These are phyloP conservation scores for Sinohyriopsis cumingii DNA, from an alignment of 2,888 invertebrate species.

Conservation along the genomic window DNA sequence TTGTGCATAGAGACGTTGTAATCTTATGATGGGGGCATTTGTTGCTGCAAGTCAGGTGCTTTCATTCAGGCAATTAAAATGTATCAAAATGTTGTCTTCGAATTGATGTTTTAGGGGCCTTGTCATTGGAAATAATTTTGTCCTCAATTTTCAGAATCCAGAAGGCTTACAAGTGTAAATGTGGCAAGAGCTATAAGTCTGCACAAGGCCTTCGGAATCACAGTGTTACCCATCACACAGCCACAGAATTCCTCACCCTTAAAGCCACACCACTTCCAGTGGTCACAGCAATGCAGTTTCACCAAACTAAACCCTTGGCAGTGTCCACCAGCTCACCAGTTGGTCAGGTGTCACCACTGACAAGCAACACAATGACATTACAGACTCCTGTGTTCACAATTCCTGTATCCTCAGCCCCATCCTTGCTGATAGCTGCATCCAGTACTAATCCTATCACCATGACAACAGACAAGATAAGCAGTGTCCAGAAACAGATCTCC, in stretches of 20 bases:
- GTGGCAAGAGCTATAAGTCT: constrained; percentile 90
- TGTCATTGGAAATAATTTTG: constrained; percentile 9
- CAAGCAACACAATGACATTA: not conserved
- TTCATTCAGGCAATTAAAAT: not conserved
- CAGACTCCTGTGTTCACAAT: constrained; percentile 20
- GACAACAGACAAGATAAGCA: constrained; percentile 17
- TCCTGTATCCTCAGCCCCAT: constrained; percentile 27
- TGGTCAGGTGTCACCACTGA: not conserved
- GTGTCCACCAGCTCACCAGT: constrained; percentile 1
- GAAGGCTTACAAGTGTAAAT: constrained; percentile 86
- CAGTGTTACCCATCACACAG: constrained; percentile 73
- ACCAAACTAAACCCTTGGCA: constrained; percentile 10
- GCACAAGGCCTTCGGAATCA: constrained; percentile 85
- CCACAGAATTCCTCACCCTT: constrained; percentile 38
- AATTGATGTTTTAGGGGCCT: not conserved
- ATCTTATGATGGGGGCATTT: too few relatives aligned
- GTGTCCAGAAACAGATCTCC: constrained; percentile 26
- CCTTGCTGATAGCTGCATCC: constrained; percentile 18
- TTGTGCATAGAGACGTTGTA: too few relatives aligned
- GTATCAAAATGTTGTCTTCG: not conserved
- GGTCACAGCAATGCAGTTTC: not conserved
- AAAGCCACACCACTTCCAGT: constrained; percentile 11
- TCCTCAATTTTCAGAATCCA: constrained; percentile 75
- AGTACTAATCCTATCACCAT: constrained; percentile 34
- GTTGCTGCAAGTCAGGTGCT: not conserved